Conservation (phyloP, 2,888 invertebrate species). For the Dynastes grantii region DNA sequence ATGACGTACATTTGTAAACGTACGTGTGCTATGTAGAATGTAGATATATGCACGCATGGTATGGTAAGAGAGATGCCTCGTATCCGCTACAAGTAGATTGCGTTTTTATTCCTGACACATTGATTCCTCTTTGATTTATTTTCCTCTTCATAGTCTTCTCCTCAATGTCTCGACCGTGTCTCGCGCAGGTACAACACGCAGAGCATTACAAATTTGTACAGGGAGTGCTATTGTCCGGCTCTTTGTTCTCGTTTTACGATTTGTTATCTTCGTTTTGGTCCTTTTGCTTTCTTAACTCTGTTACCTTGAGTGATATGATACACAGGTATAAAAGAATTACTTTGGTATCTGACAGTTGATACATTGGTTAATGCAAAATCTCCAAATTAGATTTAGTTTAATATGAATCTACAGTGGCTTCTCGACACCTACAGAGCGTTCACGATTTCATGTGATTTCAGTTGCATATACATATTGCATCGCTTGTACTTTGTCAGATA, state of each 20-base stretch:
- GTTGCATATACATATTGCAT: too few relatives aligned
- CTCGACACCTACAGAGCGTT: too few relatives aligned
- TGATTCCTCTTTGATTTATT: slow-evolving; percentile 53
- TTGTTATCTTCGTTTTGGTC: neutral
- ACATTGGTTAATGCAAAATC: too few relatives aligned
- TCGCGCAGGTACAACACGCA: slow-evolving; percentile 27
- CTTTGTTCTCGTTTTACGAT: slow-evolving; percentile 21
- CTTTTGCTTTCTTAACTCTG: too few relatives aligned
- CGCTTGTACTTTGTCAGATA: too few relatives aligned
- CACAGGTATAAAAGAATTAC: too few relatives aligned
- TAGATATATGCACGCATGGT: slow-evolving; percentile 44
- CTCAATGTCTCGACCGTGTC: slow-evolving; percentile 2
- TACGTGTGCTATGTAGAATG: slow-evolving; percentile 42
- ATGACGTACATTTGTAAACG: slow-evolving; percentile 36
- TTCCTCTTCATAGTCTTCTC: slow-evolving; percentile 17
- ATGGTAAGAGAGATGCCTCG: neutral
- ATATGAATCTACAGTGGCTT: too few relatives aligned
- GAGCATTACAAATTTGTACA: slow-evolving; percentile 46
- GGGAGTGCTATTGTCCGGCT: slow-evolving; percentile 37
- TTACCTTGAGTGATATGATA: too few relatives aligned
- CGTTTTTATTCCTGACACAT: slow-evolving; percentile 54
- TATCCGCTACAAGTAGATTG: slow-evolving; percentile 45
- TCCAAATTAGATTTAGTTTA: too few relatives aligned
- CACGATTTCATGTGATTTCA: too few relatives aligned
- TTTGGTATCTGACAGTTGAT: too few relatives aligned